Conservation (phyloP, 1,140 invertebrate species). For the Apocrypta bakeri region DNA sequence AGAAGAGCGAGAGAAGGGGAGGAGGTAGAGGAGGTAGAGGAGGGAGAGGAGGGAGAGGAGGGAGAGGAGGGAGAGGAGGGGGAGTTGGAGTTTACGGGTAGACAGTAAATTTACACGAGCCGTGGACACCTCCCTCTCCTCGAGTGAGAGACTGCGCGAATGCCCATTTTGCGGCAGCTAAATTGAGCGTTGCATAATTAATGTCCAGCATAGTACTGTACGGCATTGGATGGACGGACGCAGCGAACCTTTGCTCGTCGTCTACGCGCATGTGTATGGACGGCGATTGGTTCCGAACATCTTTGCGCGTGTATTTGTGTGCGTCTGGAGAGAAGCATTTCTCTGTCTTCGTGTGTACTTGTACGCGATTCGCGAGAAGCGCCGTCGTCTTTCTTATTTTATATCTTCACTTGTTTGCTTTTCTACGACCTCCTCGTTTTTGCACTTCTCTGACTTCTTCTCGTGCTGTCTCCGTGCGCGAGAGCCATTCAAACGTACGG, state of each 20-base stretch:
- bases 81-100: constrained; percentile 47
- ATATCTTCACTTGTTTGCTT: constrained; percentile 31
- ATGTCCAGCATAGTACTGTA: constrained; percentile 50
- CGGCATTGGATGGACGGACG: not conserved
- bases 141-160: constrained; percentile 50
- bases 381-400: constrained; percentile 37
- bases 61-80: too few species aligned
- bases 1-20: constrained; percentile 16
- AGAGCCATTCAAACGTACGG: not conserved
- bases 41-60: not conserved
- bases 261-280: not conserved
- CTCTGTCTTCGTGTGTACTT: not conserved
- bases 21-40: too few species aligned
- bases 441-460: constrained; percentile 30
- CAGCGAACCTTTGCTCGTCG: not conserved
- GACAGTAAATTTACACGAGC: constrained; percentile 62
- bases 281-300: not conserved
- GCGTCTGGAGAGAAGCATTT: not conserved
- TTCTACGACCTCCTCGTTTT: constrained; percentile 23
- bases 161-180: constrained; percentile 59
- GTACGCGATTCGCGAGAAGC: not conserved
- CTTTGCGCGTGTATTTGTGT: not conserved
- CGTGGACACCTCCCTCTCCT: constrained; percentile 52
- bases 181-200: constrained; percentile 71
- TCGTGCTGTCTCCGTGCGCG: not conserved